Conservation (phyloP, 2,888 invertebrate species). For the Pandemis corylana region DNA sequence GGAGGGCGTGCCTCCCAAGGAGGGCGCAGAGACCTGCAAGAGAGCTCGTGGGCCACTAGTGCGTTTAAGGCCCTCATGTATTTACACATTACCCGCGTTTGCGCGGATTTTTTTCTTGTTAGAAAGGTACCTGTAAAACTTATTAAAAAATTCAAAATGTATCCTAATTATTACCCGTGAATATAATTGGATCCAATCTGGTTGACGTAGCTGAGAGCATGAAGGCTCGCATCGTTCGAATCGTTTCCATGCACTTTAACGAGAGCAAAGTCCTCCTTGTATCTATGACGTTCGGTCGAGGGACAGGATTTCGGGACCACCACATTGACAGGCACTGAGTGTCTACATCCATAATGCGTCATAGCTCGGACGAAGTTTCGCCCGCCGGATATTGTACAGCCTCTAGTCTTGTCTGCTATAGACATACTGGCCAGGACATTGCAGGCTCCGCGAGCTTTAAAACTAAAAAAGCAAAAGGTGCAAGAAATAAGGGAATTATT, state of each 20-base stretch:
- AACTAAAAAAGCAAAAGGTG: conserved; percentile 48
- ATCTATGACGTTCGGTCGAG: conserved; percentile 55
- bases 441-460: conserved; percentile 63
- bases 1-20: too few relatives aligned
- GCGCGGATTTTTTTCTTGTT: too few relatives aligned
- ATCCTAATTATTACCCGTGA: conserved; percentile 52
- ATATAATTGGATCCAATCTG: conserved; percentile 60
- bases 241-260: conserved; percentile 60
- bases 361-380: conserved; percentile 61
- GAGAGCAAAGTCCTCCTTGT: conserved; percentile 61
- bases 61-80: too few relatives aligned
- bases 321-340: conserved; percentile 62
- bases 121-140: too few relatives aligned
- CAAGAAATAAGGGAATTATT: neutral
- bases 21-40: too few relatives aligned
- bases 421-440: conserved; percentile 56
- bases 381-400: conserved; percentile 60
- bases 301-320: conserved; percentile 59
- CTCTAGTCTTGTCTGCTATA: conserved; percentile 55
- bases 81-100: too few relatives aligned
- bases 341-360: conserved; percentile 58
- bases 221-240: conserved; percentile 57
- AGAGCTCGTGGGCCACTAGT: too few relatives aligned
- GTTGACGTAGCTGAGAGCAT: conserved; percentile 58
- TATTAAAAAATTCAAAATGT: too few relatives aligned